These are phyloP conservation scores for Hoplias malabaricus DNA, from an alignment of 2,113 vertebrate genomes.

Conservation along the genomic window DNA sequence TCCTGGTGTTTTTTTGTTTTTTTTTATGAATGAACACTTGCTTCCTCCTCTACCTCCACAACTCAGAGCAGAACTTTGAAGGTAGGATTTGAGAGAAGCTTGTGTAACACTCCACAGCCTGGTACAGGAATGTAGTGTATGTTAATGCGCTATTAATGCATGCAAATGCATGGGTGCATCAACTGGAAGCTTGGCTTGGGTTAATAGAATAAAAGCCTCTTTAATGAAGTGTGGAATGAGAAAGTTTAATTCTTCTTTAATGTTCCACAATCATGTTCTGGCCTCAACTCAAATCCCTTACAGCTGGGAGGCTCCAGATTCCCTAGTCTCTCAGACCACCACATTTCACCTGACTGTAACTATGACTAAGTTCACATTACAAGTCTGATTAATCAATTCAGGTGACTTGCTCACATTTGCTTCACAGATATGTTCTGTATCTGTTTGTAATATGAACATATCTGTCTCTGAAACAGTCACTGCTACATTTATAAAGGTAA, in stretches of 20 bases:
- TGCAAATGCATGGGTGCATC: constrained; percentile 19
- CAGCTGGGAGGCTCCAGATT: neutral
- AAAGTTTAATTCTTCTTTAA: neutral
- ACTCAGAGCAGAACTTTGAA: neutral
- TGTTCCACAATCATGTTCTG: neutral
- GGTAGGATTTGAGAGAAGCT: neutral
- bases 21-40: constrained; percentile 7
- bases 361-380: too few relatives aligned
- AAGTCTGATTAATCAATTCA: too few relatives aligned
- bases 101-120: neutral
- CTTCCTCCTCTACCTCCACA: constrained; percentile 4
- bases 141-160: constrained; percentile 14
- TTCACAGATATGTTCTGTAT: too few relatives aligned
- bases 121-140: neutral
- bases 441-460: too few relatives aligned
- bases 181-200: neutral
- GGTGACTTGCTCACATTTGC: too few relatives aligned
- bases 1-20: neutral
- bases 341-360: too few relatives aligned
- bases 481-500: too few relatives aligned
- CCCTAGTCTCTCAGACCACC: neutral
- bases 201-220: constrained; percentile 24
- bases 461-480: too few relatives aligned
- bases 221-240: constrained; percentile 17
- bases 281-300: neutral